These are phyloP conservation scores for Megathymus violae DNA, from an alignment of 1,140 invertebrate species.

Conservation along the genomic window DNA sequence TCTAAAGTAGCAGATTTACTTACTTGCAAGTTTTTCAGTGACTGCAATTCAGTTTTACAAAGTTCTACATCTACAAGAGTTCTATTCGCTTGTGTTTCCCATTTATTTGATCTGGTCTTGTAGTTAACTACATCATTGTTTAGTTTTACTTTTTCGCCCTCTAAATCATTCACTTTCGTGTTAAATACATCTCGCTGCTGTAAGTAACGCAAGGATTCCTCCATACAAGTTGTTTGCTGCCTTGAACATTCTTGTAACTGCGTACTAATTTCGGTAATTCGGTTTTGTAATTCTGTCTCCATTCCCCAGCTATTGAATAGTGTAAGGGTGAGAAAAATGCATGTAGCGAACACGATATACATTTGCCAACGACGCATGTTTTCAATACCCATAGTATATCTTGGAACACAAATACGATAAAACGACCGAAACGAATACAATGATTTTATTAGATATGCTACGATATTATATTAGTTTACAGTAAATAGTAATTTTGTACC, in stretches of 20 bases:
- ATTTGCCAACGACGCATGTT: conserved; percentile 81
- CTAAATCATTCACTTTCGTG: conserved; percentile 63
- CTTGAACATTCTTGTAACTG: conserved; percentile 74
- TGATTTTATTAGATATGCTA: too few relatives aligned
- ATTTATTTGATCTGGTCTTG: conserved; percentile 56
- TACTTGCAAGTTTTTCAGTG: conserved; percentile 72
- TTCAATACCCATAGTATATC: conserved; percentile 75
- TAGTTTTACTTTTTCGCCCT: conserved; percentile 63
- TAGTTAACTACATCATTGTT: conserved; percentile 53
- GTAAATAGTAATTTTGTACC: too few relatives aligned
- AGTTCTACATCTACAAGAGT: conserved; percentile 65
- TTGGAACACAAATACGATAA: conserved; percentile 15
- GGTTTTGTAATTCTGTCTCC: conserved; percentile 70
- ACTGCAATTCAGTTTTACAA: conserved; percentile 72
- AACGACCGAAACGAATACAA: background rate
- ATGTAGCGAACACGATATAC: conserved; percentile 72
- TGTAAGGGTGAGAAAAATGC: conserved; percentile 75
- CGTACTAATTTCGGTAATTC: conserved; percentile 61
- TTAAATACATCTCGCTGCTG: conserved; percentile 67
- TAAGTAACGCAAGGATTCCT: conserved; percentile 63
- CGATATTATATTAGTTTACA: too few relatives aligned
- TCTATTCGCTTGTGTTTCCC: conserved; percentile 65
- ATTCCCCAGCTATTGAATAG: conserved; percentile 77
- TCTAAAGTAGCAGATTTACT: conserved; percentile 70
- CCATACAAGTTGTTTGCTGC: conserved; percentile 71